phyloP scores from a whole-genome alignment of 2,888 invertebrate genomes.

The Nemoura dubitans region DNA sequence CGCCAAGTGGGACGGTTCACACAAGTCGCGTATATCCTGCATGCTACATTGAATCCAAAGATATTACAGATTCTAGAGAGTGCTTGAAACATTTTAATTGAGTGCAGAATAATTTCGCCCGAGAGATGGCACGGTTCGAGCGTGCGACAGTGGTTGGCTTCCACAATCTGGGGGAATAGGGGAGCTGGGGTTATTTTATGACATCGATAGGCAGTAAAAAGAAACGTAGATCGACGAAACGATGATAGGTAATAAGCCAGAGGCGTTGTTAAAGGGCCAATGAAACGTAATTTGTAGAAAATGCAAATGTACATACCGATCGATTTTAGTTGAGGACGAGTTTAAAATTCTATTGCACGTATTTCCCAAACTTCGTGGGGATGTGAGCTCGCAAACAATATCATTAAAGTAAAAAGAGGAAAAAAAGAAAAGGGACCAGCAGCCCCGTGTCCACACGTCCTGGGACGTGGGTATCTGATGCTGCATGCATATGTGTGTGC shows the following conservation, averaged over 20 bases:
- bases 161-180: not conserved
- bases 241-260: not conserved
- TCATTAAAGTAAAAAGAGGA: not conserved
- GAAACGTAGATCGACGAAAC: not conserved
- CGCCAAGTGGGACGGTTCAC: not conserved
- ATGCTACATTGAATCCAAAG: not conserved
- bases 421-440: not conserved
- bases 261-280: not conserved
- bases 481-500: not conserved
- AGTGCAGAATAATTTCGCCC: not conserved
- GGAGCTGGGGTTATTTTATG: not conserved
- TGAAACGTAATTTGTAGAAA: not conserved
- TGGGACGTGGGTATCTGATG: not conserved
- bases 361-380: not conserved
- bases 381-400: not conserved
- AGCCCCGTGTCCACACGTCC: not conserved
- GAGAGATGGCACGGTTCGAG: not conserved
- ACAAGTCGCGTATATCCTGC: not conserved
- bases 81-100: not conserved
- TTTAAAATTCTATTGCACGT: constrained; percentile 7
- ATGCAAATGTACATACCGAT: not conserved
- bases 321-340: not conserved
- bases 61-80: not conserved
- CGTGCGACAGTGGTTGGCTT: too few relatives aligned
- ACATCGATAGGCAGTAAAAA: not conserved